phyloP scores from a whole-genome alignment of 2,888 invertebrate species.

The Pyrochroa serraticornis region DNA sequence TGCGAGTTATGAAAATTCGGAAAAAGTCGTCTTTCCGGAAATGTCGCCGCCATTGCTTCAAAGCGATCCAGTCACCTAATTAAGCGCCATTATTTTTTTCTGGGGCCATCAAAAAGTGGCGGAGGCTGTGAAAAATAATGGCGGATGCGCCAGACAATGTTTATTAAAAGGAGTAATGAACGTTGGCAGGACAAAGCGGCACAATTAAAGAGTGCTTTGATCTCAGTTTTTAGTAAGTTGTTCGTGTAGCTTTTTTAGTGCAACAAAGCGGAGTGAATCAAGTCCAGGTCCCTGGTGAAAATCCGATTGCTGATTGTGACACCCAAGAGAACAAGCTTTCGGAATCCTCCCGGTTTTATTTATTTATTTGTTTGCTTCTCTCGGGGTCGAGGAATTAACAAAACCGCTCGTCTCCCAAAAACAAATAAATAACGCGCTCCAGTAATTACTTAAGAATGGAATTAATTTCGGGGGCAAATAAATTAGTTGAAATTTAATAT shows the following conservation, averaged over 20 bases:
- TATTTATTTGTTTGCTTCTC: slow-evolving; percentile 40
- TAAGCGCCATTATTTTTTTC: neutral
- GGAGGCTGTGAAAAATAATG: neutral
- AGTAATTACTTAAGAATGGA: slow-evolving; percentile 28
- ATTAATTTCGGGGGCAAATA: slow-evolving; percentile 24
- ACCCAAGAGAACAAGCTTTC: slow-evolving; percentile 45
- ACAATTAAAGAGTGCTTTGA: slow-evolving; percentile 40
- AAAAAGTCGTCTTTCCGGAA: slow-evolving; percentile 7
- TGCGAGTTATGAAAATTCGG: too few relatives aligned
- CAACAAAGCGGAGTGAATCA: slow-evolving; percentile 40
- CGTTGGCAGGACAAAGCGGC: neutral
- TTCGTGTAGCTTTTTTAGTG: slow-evolving; percentile 38
- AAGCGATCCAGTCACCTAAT: neutral
- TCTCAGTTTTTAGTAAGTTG: slow-evolving; percentile 36
- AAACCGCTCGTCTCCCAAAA: slow-evolving; percentile 25
- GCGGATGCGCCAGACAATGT: slow-evolving; percentile 1
- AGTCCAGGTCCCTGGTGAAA: slow-evolving; percentile 40
- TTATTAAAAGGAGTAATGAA: slow-evolving; percentile 12
- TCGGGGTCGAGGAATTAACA: slow-evolving; percentile 35
- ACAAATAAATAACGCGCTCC: slow-evolving; percentile 21
- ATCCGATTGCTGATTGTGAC: slow-evolving; percentile 52
- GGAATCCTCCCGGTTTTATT: slow-evolving; percentile 38
- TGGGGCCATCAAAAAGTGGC: too few relatives aligned
- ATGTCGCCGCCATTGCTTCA: slow-evolving; percentile 1
- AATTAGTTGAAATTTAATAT: slow-evolving; percentile 28